Conservation (phyloP, 2,797 vertebrate species). For the Gymnopithys bicolor region DNA sequence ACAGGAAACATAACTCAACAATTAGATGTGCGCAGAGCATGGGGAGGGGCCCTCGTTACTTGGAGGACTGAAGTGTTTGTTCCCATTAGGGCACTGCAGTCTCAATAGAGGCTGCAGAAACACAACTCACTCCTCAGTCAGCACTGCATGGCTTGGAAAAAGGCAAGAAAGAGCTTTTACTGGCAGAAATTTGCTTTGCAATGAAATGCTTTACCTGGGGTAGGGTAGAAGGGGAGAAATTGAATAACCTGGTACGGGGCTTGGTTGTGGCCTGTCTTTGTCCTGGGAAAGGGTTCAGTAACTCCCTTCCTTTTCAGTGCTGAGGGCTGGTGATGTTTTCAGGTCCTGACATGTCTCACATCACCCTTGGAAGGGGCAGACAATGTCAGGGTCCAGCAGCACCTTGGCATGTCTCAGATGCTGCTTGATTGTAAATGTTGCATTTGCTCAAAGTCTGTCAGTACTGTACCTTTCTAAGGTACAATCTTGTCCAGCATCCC, state of each 20-base stretch:
- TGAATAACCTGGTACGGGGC: background rate
- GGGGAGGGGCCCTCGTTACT: conserved; percentile 26
- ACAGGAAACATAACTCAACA: conserved; percentile 66
- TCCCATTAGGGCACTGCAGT: conserved; percentile 17
- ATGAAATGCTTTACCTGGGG: background rate
- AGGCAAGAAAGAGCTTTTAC: background rate
- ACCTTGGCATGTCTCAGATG: background rate
- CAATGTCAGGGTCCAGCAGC: background rate
- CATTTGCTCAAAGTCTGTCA: background rate
- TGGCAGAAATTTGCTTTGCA: background rate
- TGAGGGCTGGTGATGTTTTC: background rate
- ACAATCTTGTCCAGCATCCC: background rate
- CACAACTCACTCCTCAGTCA: background rate
- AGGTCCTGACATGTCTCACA: background rate
- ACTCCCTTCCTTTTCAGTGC: background rate
- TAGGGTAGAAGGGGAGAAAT: background rate
- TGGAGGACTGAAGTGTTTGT: background rate
- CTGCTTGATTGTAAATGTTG: background rate
- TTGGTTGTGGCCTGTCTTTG: background rate
- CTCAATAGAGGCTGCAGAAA: background rate
- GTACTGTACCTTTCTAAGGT: background rate
- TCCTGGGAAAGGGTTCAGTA: background rate
- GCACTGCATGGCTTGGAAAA: background rate
- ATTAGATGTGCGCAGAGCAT: background rate
- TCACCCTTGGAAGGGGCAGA: background rate